Evolutionary conservation across 2,797 vertebrate genomes (phyloP).

Genomic region (Staurois parvus): DNA sequence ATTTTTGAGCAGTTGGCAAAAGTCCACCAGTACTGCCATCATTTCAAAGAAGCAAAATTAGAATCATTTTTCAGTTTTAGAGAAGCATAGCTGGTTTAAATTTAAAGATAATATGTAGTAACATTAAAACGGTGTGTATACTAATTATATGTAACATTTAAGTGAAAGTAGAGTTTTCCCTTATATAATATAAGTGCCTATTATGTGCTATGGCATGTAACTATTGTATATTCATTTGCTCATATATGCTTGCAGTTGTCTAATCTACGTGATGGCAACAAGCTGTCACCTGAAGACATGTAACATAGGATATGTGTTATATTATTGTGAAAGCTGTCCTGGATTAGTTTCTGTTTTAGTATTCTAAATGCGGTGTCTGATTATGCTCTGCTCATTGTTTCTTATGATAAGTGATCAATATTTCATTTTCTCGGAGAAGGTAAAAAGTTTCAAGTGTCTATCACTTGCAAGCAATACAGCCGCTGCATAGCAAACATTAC

Average conservation of each 20-base stretch:
- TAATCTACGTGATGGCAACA: constrained; percentile 14
- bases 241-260: too few species aligned
- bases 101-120: too few species aligned
- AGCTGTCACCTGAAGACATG: constrained; percentile 12
- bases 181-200: background rate
- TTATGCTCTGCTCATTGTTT: constrained; percentile 82
- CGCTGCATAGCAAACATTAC: constrained; percentile 67
- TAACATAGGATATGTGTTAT: constrained; percentile 31
- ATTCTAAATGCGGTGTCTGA: constrained; percentile 67
- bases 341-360: constrained; percentile 68
- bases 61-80: too few species aligned
- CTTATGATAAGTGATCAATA: constrained; percentile 91
- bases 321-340: constrained; percentile 61
- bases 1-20: too few species aligned
- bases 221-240: background rate
- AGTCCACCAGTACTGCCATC: too few species aligned
- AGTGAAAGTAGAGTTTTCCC: too few species aligned
- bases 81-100: too few species aligned
- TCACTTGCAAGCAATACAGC: constrained; percentile 68
- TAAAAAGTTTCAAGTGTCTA: constrained; percentile 75
- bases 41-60: too few species aligned
- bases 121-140: too few species aligned
- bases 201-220: background rate
- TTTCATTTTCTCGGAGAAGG: constrained; percentile 90
- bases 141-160: too few species aligned